These are phyloP conservation scores for Drosophila trapezifrons DNA, from an alignment of 1,140 invertebrate genomes.

Conservation along the genomic window DNA sequence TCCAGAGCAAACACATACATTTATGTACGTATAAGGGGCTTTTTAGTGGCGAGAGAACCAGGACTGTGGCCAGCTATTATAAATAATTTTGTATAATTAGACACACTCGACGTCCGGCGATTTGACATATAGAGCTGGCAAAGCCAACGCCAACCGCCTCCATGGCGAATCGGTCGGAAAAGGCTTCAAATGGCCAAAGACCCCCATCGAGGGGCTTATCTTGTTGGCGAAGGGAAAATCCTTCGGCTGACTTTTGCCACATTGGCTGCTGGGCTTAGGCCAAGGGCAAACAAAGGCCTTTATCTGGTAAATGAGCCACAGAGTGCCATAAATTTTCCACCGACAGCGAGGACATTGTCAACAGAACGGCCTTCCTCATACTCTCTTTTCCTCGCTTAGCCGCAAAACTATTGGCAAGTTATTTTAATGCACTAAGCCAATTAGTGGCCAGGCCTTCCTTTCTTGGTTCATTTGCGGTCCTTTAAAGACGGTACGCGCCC, in stretches of 20 bases:
- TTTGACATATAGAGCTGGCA: constrained; percentile 64
- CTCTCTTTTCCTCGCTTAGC: constrained; percentile 37
- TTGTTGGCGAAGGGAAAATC: constrained; percentile 55
- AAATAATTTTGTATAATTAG: constrained; percentile 82
- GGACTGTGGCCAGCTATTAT: constrained; percentile 66
- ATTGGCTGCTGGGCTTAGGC: constrained; percentile 65
- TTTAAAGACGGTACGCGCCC: constrained; percentile 23
- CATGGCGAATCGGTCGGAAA: constrained; percentile 35
- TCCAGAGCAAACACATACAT: constrained; percentile 23
- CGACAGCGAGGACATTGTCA: constrained; percentile 71
- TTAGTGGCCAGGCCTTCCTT: constrained; percentile 65
- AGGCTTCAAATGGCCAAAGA: constrained; percentile 18
- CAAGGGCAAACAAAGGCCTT: constrained; percentile 63
- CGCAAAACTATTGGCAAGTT: constrained; percentile 79
- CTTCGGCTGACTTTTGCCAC: constrained; percentile 50
- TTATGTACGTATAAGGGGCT: not conserved
- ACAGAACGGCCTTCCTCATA: constrained; percentile 3
- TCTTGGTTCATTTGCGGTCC: constrained; percentile 73
- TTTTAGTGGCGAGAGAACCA: constrained; percentile 1
- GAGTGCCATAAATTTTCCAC: constrained; percentile 77
- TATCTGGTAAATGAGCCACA: constrained; percentile 81
- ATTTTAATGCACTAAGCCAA: constrained; percentile 82
- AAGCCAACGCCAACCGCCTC: constrained; percentile 29
- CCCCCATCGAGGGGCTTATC: constrained; percentile 32
- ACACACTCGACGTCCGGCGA: constrained; percentile 71